Conservation (phyloP, 2,888 invertebrate species). For the Pseudolycoriella hygida region DNA sequence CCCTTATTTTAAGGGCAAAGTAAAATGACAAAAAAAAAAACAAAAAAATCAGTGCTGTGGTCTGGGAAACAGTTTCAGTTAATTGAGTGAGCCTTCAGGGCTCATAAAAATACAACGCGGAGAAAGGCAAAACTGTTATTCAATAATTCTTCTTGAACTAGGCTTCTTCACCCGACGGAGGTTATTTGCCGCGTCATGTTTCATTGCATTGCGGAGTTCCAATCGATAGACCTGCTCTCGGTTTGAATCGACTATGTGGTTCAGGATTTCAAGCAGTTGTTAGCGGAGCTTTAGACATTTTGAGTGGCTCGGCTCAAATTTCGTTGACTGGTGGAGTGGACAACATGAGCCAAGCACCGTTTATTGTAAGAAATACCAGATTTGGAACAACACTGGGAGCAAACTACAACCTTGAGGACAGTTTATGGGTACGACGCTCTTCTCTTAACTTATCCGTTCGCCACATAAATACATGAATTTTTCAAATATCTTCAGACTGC, state of each 20-base stretch:
- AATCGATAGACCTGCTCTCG: slow-evolving; percentile 63
- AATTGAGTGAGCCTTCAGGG: too few species aligned
- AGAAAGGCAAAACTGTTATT: too few species aligned
- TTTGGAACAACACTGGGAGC: slow-evolving; percentile 77
- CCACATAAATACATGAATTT: not conserved
- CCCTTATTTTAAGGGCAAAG: too few species aligned
- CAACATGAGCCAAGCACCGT: slow-evolving; percentile 90
- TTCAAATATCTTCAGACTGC: slow-evolving; percentile 23
- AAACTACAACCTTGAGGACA: slow-evolving; percentile 66
- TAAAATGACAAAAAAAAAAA: too few species aligned
- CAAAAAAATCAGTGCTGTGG: too few species aligned
- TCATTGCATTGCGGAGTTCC: slow-evolving; percentile 72
- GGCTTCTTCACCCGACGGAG: slow-evolving; percentile 65
- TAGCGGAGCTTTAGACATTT: slow-evolving; percentile 83
- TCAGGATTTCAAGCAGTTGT: slow-evolving; percentile 94
- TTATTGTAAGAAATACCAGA: slow-evolving; percentile 62
- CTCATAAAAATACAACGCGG: too few species aligned
- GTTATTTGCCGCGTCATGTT: slow-evolving; percentile 76
- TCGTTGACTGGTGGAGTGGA: slow-evolving; percentile 86
- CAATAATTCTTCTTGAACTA: too few species aligned
- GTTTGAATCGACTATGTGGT: slow-evolving; percentile 88
- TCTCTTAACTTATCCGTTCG: not conserved
- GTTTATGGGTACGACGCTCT: slow-evolving; percentile 67
- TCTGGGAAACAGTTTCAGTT: too few species aligned
- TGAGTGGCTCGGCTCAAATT: slow-evolving; percentile 65